Percentiles rank a stretch among this genome's conserved stretches.
Conservation (phyloP, 2,797 vertebrate species). For the Rhyacichthys aspro region DNA sequence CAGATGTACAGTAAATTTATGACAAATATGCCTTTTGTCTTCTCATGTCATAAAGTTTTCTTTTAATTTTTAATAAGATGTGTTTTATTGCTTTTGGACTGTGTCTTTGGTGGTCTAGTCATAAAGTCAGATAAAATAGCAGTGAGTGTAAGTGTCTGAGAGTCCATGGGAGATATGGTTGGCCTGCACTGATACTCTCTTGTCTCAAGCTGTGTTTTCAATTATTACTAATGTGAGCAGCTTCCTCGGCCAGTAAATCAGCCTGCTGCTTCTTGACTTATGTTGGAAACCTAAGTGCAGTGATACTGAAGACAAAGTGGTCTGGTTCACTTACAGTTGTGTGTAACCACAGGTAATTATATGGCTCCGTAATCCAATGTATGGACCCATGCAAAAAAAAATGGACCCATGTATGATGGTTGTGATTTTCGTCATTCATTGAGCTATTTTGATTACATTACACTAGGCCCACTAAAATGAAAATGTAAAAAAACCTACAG, state of each 20-base stretch:
- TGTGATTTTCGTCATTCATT: background rate
- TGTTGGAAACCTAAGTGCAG: constrained; percentile 22
- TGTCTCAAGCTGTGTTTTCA: constrained; percentile 64
- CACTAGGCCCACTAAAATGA: too few relatives aligned
- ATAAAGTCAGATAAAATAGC: constrained; percentile 41
- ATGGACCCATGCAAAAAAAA: too few relatives aligned
- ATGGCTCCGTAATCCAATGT: too few relatives aligned
- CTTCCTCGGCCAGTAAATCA: constrained; percentile 59
- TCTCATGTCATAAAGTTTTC: constrained; percentile 1
- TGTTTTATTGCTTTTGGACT: constrained; percentile 22
- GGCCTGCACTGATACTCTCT: constrained; percentile 27
- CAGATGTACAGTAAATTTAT: background rate
- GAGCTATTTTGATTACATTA: background rate
- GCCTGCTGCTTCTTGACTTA: constrained; percentile 36
- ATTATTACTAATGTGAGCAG: constrained; percentile 60
- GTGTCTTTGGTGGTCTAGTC: constrained; percentile 31
- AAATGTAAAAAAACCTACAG: constrained; percentile 1
- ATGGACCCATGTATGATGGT: too few relatives aligned
- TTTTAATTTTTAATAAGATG: constrained; percentile 19
- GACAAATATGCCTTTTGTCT: too few relatives aligned
- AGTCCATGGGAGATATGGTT: constrained; percentile 39
- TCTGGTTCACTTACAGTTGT: constrained; percentile 6
- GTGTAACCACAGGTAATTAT: too few relatives aligned
- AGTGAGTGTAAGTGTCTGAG: constrained; percentile 30
- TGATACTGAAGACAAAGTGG: constrained; percentile 11